Percentiles rank a stretch among this genome's conserved stretches.
phyloP scores from a whole-genome alignment of 2,797 vertebrate genomes.

The Perodicticus potto region DNA sequence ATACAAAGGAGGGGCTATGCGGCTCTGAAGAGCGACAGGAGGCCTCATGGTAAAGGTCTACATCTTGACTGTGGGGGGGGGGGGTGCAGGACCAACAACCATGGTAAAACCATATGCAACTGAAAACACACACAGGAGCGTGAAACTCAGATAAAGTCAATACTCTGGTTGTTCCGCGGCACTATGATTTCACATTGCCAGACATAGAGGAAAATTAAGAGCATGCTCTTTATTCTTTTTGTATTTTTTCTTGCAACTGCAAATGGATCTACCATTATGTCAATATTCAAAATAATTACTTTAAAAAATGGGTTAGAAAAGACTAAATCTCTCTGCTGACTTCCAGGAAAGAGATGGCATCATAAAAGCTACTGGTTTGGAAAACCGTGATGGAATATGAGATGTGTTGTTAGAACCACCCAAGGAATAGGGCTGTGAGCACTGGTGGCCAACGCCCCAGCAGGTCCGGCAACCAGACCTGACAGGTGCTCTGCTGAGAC shows the following conservation, averaged over 20 bases:
- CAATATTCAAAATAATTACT: neutral
- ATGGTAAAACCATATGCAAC: neutral
- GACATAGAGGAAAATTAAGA: neutral
- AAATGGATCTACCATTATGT: neutral
- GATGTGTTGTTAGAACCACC: neutral
- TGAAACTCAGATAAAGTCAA: neutral
- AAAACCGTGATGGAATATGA: neutral
- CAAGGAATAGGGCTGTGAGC: neutral
- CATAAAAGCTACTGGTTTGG: neutral
- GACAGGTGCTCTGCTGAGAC: neutral
- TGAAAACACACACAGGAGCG: neutral
- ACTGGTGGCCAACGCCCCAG: neutral
- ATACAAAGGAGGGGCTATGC: neutral
- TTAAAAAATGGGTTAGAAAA: neutral
- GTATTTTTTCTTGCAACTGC: neutral
- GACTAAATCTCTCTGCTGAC: neutral
- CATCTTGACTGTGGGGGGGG: neutral
- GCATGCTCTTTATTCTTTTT: neutral
- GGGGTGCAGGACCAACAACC: rapidly evolving
- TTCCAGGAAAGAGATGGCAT: neutral
- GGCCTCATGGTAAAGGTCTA: neutral
- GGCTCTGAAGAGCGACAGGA: neutral
- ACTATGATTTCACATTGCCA: neutral
- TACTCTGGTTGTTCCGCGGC: neutral
- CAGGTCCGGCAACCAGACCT: neutral